Evolutionary conservation across 2,113 vertebrate species (phyloP).

Genomic region (Albula goreensis): DNA sequence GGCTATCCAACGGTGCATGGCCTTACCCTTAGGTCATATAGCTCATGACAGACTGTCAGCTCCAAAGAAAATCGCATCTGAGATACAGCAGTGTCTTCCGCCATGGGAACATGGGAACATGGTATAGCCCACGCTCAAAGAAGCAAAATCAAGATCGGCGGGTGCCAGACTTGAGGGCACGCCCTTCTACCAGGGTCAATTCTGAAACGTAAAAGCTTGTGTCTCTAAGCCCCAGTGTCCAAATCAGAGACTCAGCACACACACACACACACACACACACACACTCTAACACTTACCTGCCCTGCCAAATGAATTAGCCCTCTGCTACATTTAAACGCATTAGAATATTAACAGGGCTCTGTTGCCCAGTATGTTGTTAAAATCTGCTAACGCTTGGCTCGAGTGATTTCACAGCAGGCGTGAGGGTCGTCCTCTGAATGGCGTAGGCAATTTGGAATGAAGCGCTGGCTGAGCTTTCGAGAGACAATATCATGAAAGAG

Average conservation of each 20-base stretch:
- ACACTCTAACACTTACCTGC: background rate
- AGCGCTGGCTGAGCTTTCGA: too few species aligned
- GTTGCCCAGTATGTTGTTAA: background rate
- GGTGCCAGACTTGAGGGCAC: too few species aligned
- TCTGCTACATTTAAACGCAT: conserved; percentile 15
- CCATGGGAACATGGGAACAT: background rate
- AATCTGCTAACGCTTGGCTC: background rate
- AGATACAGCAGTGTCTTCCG: background rate
- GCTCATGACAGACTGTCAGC: too few species aligned
- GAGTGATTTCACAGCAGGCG: too few species aligned
- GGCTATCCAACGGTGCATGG: too few species aligned
- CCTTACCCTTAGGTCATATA: too few species aligned
- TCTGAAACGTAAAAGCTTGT: background rate
- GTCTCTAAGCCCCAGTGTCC: background rate
- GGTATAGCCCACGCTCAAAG: too few species aligned
- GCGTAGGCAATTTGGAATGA: too few species aligned
- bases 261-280: background rate
- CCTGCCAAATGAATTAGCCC: conserved; percentile 3
- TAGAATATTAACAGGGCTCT: background rate
- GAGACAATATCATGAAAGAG: too few species aligned
- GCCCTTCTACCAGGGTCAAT: too few species aligned
- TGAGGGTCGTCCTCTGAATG: background rate
- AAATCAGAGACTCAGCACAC: background rate
- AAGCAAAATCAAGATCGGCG: too few species aligned
- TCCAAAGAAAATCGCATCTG: background rate